phyloP scores from a whole-genome alignment of 2,113 vertebrate species.

The Probosciger aterrimus region DNA sequence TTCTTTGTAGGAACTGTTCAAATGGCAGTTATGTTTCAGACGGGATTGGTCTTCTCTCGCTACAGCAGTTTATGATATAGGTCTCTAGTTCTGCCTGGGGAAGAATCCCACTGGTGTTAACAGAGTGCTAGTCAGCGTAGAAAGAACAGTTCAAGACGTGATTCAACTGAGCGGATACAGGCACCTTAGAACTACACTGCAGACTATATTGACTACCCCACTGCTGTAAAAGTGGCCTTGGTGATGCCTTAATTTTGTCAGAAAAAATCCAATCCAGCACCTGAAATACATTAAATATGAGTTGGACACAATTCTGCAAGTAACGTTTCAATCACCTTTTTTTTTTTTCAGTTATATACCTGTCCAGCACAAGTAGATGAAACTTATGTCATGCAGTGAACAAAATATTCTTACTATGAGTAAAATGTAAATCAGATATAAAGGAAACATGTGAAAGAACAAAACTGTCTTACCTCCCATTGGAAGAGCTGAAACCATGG shows the following conservation, averaged over 20 bases:
- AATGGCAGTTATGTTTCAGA: not conserved
- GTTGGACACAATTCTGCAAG: not conserved
- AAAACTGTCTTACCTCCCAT: not conserved
- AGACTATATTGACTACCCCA: not conserved
- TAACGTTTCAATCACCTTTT: not conserved
- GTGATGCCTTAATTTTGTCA: not conserved
- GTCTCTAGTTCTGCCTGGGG: not conserved
- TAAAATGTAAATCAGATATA: constrained; percentile 11
- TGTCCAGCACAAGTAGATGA: not conserved
- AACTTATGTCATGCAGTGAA: not conserved
- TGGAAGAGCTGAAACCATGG: not conserved
- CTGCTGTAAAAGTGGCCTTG: not conserved
- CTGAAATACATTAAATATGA: not conserved
- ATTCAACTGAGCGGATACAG: not conserved
- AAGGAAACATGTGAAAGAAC: constrained; percentile 13
- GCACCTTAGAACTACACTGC: not conserved
- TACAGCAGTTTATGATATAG: not conserved
- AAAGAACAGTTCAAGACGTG: not conserved
- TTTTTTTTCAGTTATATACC: not conserved
- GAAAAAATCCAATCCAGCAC: not conserved
- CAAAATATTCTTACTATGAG: not conserved
- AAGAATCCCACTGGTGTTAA: not conserved
- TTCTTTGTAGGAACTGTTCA: not conserved
- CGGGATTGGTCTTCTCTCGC: not conserved
- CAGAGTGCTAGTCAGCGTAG: not conserved